phyloP scores from a whole-genome alignment of 2,797 vertebrate species.

The Pseudopleuronectes americanus region DNA sequence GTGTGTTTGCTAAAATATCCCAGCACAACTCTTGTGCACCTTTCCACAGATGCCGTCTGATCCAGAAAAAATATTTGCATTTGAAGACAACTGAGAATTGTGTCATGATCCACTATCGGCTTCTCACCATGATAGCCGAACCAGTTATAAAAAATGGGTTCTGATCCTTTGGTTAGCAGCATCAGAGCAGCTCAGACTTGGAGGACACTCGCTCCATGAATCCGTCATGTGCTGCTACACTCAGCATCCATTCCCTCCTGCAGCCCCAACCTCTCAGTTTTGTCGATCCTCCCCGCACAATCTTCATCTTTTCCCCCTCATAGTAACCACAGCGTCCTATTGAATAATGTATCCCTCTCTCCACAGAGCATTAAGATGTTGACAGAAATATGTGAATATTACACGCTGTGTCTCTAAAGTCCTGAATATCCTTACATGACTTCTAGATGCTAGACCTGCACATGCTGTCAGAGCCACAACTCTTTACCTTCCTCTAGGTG shows the following conservation, averaged over 20 bases:
- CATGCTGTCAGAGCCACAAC: too few species aligned
- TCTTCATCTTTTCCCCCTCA: background rate
- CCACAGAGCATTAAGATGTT: conserved; percentile 17
- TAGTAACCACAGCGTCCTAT: background rate
- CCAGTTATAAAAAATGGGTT: background rate
- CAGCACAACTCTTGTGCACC: too few species aligned
- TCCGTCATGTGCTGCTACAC: background rate
- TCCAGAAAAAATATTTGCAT: too few species aligned
- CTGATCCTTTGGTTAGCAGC: conserved; percentile 4
- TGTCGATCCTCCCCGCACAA: too few species aligned
- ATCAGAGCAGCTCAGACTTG: background rate
- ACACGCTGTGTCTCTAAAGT: conserved; percentile 19
- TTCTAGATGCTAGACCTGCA: conserved; percentile 19
- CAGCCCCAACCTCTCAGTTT: background rate
- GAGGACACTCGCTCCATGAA: too few species aligned
- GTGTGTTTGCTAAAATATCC: too few species aligned
- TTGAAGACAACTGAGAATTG: background rate
- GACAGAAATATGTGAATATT: conserved; percentile 16
- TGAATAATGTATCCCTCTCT: conserved; percentile 14
- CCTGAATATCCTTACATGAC: conserved; percentile 20
- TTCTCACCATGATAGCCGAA: background rate
- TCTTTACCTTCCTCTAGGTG: conserved; percentile 22
- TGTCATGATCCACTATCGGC: background rate
- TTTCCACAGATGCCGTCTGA: too few species aligned
- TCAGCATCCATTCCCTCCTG: conserved; percentile 2